phyloP scores from a whole-genome alignment of 2,888 invertebrate species.

The Adineta ricciae region DNA sequence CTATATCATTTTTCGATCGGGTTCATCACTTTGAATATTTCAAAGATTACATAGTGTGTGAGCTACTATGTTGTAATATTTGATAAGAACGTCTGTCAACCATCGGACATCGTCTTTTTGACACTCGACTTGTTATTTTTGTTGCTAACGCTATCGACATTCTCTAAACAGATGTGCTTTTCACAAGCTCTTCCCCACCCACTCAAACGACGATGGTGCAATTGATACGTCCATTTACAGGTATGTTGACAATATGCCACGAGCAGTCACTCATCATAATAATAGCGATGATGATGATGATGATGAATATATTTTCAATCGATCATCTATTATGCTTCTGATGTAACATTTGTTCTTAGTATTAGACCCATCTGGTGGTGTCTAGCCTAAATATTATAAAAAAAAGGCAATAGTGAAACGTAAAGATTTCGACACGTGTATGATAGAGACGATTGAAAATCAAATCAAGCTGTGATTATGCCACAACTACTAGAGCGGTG shows the following conservation, averaged over 20 bases:
- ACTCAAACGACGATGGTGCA: neutral
- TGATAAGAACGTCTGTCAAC: neutral
- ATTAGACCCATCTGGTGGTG: neutral
- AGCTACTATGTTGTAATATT: neutral
- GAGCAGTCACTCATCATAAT: neutral
- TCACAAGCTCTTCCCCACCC: neutral
- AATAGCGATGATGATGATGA: neutral
- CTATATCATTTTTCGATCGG: too few relatives aligned
- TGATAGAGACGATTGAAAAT: neutral
- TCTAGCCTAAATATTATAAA: neutral
- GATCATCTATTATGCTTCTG: neutral
- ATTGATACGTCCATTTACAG: neutral
- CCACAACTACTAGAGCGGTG: neutral
- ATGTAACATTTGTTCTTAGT: neutral
- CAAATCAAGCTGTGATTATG: constrained; percentile 13
- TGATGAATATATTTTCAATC: neutral
- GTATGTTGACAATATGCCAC: constrained; percentile 13
- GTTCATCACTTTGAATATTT: neutral
- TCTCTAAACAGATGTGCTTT: constrained; percentile 11
- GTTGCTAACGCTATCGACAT: neutral
- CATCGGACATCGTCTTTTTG: neutral
- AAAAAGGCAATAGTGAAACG: neutral
- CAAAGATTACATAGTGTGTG: neutral
- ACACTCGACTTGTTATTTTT: neutral
- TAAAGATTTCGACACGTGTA: neutral